phyloP scores from a whole-genome alignment of 2,797 vertebrate genomes.

The Jordanella pulchra region DNA sequence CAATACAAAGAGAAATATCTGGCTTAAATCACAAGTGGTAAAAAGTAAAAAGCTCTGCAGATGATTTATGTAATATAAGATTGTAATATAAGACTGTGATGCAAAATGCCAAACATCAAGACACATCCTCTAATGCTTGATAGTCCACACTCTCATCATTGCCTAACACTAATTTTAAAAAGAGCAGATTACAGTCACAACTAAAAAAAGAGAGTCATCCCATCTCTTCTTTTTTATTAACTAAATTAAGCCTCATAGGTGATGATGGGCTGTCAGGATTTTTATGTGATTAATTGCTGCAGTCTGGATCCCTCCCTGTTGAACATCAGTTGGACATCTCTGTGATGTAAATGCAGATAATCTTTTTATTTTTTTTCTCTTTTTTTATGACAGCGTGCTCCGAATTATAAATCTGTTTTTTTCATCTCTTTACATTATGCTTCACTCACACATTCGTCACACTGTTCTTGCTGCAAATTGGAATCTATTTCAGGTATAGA shows the following conservation, averaged over 20 bases:
- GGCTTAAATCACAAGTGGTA: background rate
- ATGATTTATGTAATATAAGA: slow-evolving; percentile 5
- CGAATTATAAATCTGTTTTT: slow-evolving; percentile 39
- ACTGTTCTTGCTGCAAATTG: slow-evolving; percentile 34
- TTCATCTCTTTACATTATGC: slow-evolving; percentile 44
- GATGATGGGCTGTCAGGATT: slow-evolving; percentile 25
- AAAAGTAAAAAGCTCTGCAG: background rate
- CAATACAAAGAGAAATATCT: background rate
- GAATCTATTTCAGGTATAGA: slow-evolving; percentile 37
- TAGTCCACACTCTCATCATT: slow-evolving; percentile 25
- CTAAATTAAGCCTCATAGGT: slow-evolving; percentile 28
- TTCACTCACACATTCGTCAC: slow-evolving; percentile 45
- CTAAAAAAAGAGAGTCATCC: slow-evolving; percentile 26
- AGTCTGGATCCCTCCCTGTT: slow-evolving; percentile 40
- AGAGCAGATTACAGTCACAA: slow-evolving; percentile 37
- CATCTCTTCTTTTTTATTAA: slow-evolving; percentile 32
- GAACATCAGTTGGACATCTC: slow-evolving; percentile 40
- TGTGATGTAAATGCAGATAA: slow-evolving; percentile 47
- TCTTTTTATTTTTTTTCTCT: slow-evolving; percentile 11
- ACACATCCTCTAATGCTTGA: slow-evolving; percentile 16
- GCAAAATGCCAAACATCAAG: slow-evolving; percentile 5
- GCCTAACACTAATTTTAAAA: slow-evolving; percentile 23
- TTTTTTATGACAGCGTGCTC: slow-evolving; percentile 39
- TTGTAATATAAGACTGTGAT: slow-evolving; percentile 8
- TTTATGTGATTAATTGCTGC: slow-evolving; percentile 54